A percentile compares a stretch with the other conserved stretches of the same genome.
phyloP scores from a whole-genome alignment of 2,888 invertebrate genomes.

The Aquatica leii region DNA sequence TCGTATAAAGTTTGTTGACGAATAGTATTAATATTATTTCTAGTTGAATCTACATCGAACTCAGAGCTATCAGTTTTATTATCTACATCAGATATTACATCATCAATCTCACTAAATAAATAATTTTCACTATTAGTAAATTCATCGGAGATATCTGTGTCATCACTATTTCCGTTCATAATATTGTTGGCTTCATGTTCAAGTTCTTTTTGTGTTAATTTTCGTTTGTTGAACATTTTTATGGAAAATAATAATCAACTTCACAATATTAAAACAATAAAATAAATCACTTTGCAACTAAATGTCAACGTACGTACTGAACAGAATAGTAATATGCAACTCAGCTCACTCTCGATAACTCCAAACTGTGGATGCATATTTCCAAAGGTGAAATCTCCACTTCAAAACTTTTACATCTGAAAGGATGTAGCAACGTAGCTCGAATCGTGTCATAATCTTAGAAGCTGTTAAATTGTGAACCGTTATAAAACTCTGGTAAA shows the following conservation, averaged over 20 bases:
- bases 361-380: no score
- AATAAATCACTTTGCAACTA: not conserved
- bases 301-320: not conserved
- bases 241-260: not conserved
- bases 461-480: no score
- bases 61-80: no score
- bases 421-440: no score
- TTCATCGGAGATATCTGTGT: not conserved
- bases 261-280: not conserved
- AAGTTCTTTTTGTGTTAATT: not conserved
- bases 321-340: not conserved
- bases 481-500: no score
- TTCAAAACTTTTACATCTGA: no score
- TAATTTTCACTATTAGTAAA: not conserved
- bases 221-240: not conserved
- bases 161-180: not conserved
- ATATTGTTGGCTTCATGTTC: not conserved
- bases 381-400: no score
- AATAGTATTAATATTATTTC: not conserved
- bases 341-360: not conserved
- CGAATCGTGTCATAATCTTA: no score
- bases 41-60: slow-evolving; percentile 5
- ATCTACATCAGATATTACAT: not conserved
- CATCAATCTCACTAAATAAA: not conserved
- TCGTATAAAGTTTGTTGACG: not conserved